A percentile compares a stretch with the other conserved stretches of the same genome.
These are phyloP conservation scores for Drosophila flavopinicola DNA, from an alignment of 2,888 invertebrate genomes.

Conservation along the genomic window DNA sequence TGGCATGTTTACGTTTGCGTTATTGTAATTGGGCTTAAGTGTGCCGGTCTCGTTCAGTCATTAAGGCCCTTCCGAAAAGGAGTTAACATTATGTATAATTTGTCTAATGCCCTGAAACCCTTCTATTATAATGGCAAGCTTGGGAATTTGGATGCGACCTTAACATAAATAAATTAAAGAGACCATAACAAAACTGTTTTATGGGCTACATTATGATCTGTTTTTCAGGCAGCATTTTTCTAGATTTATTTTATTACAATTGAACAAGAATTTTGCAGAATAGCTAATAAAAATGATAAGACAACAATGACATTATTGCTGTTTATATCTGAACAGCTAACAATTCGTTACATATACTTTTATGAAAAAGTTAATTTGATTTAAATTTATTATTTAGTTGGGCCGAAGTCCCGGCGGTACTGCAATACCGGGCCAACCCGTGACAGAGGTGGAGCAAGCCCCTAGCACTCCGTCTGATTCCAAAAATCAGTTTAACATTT, in stretches of 20 bases:
- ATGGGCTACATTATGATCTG: slow-evolving; percentile 32
- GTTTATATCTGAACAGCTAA: no score
- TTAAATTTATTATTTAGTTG: slow-evolving; percentile 2
- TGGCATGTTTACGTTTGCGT: slow-evolving; percentile 27
- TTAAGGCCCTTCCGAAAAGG: slow-evolving; percentile 34
- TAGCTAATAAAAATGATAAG: no score
- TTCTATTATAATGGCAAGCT: slow-evolving; percentile 28
- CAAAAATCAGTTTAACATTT: slow-evolving; percentile 53
- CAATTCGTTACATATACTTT: no score
- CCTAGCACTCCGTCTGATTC: slow-evolving; percentile 47
- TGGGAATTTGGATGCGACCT: slow-evolving; percentile 12
- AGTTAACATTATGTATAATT: slow-evolving; percentile 73
- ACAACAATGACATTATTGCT: no score
- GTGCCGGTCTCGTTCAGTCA: slow-evolving; percentile 24
- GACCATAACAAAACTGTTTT: slow-evolving; percentile 30
- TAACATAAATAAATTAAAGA: slow-evolving; percentile 41
- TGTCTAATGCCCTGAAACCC: slow-evolving; percentile 63
- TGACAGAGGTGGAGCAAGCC: slow-evolving; percentile 51
- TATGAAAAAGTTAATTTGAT: no score
- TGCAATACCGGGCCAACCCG: slow-evolving; percentile 48
- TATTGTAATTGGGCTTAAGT: slow-evolving; percentile 62
- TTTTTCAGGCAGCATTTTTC: slow-evolving; percentile 10
- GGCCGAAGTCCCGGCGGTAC: slow-evolving; percentile 18
- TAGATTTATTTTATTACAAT: not conserved
- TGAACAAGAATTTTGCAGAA: no score